Base-by-base conservation (phyloP, 2,113 vertebrate genomes). In the Cavia aperea region DNA sequence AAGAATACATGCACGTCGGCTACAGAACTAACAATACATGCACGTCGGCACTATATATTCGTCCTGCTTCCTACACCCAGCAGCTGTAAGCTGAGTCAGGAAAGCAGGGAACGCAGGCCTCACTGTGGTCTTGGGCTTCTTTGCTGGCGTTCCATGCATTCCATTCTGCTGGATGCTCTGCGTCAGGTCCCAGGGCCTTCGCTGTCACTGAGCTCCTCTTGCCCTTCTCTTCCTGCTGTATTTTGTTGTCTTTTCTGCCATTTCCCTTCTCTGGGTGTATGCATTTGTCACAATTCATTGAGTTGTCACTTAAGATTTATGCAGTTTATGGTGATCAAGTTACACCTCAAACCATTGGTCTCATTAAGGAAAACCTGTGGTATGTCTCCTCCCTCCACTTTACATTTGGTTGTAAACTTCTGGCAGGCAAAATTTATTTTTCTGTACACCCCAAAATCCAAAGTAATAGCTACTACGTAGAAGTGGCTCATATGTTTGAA, bases 221-320 rank as follows among this genome's bases (percentile, higher is more conserved):
- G 18, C 16, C 43, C 54, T 66, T 19, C 29, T n/a, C 43, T 72
- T 84, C 39, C 11, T 11, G 23, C 56, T 0, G 14, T 36, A 43
- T 39, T 73, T 77, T 54, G 70, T 87, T 4, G 4, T 46, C 23
- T 77, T 18, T 12, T 21, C 21, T 11, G 86, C 33, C 24, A 29
- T 68, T 75, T 73, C 70, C 23, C 87, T 56, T 5, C 56, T 84
- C 51, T 89, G 72, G 18, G 26, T 23, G n/a, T 54, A 0, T 36
- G 29, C 29, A 5, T 23, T 62, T 39, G 73, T 88, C 63, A 63
- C 39, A 81, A 43, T 16, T 82, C 89, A 60, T 21, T 63, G 91
- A 65, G 68, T 89, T 70, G 91, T 95, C 92, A 10, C 73, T 36
- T 78, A 70, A 73, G 73, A 58, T 90, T 39, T 65, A 15, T 51